Evolutionary conservation across 1,140 invertebrate genomes (phyloP), one percentile per base, ranked within the genome.

Genomic region (Mizuhopecten yessoensis): DNA sequence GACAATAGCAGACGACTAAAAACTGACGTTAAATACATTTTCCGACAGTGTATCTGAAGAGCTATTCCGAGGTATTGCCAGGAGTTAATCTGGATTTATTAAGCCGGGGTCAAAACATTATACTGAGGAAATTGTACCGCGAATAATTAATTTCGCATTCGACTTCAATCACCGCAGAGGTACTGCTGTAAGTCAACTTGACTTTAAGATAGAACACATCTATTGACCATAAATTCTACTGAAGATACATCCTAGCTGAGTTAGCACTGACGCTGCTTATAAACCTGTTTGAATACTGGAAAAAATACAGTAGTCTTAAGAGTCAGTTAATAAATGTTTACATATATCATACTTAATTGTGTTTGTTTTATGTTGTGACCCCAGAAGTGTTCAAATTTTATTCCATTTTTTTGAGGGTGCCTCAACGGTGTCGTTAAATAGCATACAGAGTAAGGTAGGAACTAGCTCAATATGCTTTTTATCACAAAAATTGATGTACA

Each of bases 71-170:
- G 57, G 23, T 75, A 75, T 75, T 75, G 57, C 57, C 17, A 29
- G 57, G 23, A 75, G 57, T 75, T 75, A 75, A 75, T 75, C 57
- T 75, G 57, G 57, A 75, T 75, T 75, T 75, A 75, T 75, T 75
- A 75, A 75, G 57, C 57, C 57, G 57, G 57, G 57, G 57, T 75
- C 57, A 75, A 75, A 75, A 75, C 57, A 75, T 75, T 75, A 75
- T 75, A 75, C 57, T 75, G 23, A 75, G 29, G 57, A 75, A 75
- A 75, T 75, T 75, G 57, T 75, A 75, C 57, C 57, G 29, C 20
- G 57, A 75, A 75, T 75, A 75, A 75, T 75, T 75, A 75, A 75
- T 75, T 75, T 75, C 57, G n/a, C 57, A 75, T 75, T 75, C 57
- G 57, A 75, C 29, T 75, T 75, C 57, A 75, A 75, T 75, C 57